Percentiles rank a stretch among this genome's conserved stretches.
These are phyloP conservation scores for Blastobasis adustella DNA, from an alignment of 2,888 invertebrate genomes.

Conservation along the genomic window DNA sequence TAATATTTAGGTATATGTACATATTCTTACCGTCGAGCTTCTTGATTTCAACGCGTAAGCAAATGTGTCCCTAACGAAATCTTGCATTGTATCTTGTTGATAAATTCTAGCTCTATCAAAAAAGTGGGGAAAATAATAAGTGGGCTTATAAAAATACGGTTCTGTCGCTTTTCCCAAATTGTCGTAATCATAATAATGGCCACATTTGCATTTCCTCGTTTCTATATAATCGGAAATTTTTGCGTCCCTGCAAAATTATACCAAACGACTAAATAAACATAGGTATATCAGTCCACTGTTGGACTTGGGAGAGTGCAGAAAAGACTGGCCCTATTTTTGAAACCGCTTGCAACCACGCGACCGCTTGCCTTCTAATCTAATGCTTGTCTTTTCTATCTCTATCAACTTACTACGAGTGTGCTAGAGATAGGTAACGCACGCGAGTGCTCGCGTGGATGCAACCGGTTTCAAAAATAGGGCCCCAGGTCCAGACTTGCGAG, in stretches of 20 bases:
- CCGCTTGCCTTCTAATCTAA: too few species aligned
- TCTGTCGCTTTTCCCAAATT: slow-evolving; percentile 35
- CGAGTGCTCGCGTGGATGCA: too few species aligned
- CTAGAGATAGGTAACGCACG: too few species aligned
- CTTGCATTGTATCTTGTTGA: slow-evolving; percentile 50
- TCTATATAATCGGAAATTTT: slow-evolving; percentile 38
- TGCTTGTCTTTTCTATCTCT: too few species aligned
- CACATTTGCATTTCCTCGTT: slow-evolving; percentile 50
- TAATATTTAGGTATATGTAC: neutral
- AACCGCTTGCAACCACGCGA: too few species aligned
- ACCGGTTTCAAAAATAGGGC: too few species aligned
- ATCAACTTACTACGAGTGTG: too few species aligned
- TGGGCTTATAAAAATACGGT: slow-evolving; percentile 47
- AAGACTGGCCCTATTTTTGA: too few species aligned
- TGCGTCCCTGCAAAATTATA: slow-evolving; percentile 33
- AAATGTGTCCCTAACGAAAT: slow-evolving; percentile 49
- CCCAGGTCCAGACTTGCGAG: too few species aligned
- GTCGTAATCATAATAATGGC: slow-evolving; percentile 50
- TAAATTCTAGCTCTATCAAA: slow-evolving; percentile 52
- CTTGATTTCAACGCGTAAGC: slow-evolving; percentile 37
- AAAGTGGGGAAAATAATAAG: slow-evolving; percentile 36
- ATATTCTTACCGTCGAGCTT: slow-evolving; percentile 32
- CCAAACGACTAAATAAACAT: neutral
- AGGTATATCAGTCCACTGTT: too few species aligned
- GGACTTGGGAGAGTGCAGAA: too few species aligned